Conservation (phyloP, 2,888 invertebrate genomes). For the Platycheirus albimanus region DNA sequence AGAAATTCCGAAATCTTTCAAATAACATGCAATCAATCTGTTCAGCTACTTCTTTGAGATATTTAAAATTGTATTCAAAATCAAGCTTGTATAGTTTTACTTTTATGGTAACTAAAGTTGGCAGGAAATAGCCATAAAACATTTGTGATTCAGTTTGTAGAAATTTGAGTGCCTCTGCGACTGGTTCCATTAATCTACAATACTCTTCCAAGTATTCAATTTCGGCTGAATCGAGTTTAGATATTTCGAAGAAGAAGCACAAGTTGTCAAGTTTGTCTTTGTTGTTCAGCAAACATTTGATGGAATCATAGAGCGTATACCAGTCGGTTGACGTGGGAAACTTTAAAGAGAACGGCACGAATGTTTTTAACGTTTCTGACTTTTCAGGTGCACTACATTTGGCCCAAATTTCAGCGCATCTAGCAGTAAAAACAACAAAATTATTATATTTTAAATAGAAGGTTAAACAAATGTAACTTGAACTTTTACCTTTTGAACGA, state of each 20-base stretch:
- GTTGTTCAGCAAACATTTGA: conserved; percentile 39
- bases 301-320: conserved; percentile 23
- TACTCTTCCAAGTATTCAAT: conserved; percentile 61
- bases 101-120: conserved; percentile 61
- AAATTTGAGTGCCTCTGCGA: conserved; percentile 62
- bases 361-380: background rate
- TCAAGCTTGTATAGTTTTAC: conserved; percentile 47
- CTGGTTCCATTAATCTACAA: conserved; percentile 55
- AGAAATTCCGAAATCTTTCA: conserved; percentile 50
- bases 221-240: conserved; percentile 30
- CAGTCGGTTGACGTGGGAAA: conserved; percentile 28
- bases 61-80: conserved; percentile 26
- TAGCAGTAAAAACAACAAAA: background rate
- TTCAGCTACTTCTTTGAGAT: conserved; percentile 8
- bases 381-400: conserved; percentile 1
- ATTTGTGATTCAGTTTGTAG: conserved; percentile 50
- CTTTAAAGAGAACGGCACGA: background rate
- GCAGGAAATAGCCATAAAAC: conserved; percentile 68
- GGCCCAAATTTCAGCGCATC: conserved; percentile 9
- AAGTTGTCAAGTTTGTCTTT: conserved; percentile 54
- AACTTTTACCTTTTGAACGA: background rate
- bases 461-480: too few relatives aligned
- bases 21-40: conserved; percentile 38
- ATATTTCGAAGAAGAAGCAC: conserved; percentile 14
- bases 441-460: background rate